phyloP scores from a whole-genome alignment of 2,888 invertebrate genomes.

The Machimus rusticus region DNA sequence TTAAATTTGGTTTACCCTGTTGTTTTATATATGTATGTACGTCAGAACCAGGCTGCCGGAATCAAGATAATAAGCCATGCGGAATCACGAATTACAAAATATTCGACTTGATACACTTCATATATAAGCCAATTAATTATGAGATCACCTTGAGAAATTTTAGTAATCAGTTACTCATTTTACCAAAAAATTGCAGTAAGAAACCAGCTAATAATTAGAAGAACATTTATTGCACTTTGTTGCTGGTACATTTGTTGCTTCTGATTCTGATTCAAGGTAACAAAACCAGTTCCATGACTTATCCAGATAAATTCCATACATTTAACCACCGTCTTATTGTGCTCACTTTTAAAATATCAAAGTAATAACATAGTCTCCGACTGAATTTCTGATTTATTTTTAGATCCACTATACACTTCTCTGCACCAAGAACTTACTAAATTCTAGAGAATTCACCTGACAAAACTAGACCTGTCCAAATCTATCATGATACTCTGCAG shows the following conservation, averaged over 20 bases:
- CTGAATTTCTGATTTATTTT: background rate
- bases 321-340: background rate
- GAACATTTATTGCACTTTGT: background rate
- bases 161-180: background rate
- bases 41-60: background rate
- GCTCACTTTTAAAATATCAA: background rate
- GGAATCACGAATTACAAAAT: background rate
- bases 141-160: background rate
- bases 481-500: background rate
- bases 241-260: background rate
- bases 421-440: background rate
- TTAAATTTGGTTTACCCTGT: background rate
- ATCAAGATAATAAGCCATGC: background rate
- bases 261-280: background rate
- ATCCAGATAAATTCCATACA: background rate
- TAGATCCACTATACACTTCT: background rate
- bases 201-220: background rate
- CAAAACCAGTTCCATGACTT: background rate
- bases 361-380: background rate
- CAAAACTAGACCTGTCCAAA: background rate
- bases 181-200: background rate
- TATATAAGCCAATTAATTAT: background rate
- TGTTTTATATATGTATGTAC: background rate
- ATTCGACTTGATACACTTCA: background rate
- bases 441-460: background rate